These are phyloP conservation scores for Thereva nobilitata DNA, from an alignment of 2,888 invertebrate species.

Conservation along the genomic window DNA sequence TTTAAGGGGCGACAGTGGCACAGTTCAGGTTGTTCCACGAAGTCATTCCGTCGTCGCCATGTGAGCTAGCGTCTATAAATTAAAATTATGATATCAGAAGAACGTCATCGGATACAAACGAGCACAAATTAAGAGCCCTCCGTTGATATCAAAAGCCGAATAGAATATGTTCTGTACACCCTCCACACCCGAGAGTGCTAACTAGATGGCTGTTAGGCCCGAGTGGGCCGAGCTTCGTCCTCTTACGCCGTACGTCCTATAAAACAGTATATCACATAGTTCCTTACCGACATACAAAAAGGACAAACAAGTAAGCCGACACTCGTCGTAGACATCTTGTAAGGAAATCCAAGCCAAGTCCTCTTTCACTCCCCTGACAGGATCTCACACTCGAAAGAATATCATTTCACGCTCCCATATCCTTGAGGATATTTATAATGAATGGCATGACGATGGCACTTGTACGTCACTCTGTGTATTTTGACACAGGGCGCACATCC, in stretches of 20 bases:
- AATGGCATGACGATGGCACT: conserved; percentile 39
- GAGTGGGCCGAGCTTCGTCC: too few relatives aligned
- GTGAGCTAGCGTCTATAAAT: conserved; percentile 42
- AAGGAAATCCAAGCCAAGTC: conserved; percentile 28
- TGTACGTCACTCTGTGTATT: conserved; percentile 30
- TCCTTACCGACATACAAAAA: conserved; percentile 18
- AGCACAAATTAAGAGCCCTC: conserved; percentile 44
- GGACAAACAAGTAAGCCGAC: conserved; percentile 35
- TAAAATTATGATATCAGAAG: conserved; percentile 45
- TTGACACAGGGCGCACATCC: conserved; percentile 14
- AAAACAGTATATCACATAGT: not conserved
- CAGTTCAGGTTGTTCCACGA: conserved; percentile 3
- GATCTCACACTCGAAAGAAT: conserved; percentile 36
- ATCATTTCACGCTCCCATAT: conserved; percentile 43
- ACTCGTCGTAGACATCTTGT: conserved; percentile 33
- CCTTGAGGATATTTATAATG: conserved; percentile 42
- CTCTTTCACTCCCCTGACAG: conserved; percentile 34
- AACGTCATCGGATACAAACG: conserved; percentile 45
- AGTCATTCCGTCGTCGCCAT: conserved; percentile 31
- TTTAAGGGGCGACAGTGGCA: conserved; percentile 9
- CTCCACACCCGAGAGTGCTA: not conserved
- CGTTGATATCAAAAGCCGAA: conserved; percentile 17
- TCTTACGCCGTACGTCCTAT: not conserved
- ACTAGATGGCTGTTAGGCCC: not conserved
- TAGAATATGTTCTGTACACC: not conserved